phyloP scores from a whole-genome alignment of 2,797 vertebrate genomes.

The Ispidina lecontei region DNA sequence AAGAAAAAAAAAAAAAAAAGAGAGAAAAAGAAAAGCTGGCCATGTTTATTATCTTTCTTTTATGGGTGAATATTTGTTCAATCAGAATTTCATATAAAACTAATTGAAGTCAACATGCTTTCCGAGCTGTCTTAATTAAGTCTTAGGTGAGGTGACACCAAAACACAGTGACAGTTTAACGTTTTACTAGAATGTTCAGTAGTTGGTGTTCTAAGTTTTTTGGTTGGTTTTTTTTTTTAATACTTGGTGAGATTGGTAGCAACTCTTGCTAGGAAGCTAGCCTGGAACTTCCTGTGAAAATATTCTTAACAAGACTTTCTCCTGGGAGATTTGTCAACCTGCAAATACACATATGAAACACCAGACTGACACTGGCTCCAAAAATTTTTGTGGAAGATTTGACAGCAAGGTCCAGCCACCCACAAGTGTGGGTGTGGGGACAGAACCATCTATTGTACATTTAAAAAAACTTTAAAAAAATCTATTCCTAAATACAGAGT shows the following conservation, averaged over 20 bases:
- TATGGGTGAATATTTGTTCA: neutral
- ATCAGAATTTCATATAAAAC: neutral
- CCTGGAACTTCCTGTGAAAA: neutral
- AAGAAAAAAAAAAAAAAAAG: neutral
- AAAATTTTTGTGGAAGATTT: neutral
- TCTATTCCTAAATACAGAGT: neutral
- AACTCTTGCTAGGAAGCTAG: neutral
- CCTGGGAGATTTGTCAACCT: neutral
- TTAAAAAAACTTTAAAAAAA: neutral
- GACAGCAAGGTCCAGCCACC: neutral
- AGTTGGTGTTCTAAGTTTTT: neutral
- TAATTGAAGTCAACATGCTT: neutral
- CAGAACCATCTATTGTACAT: neutral
- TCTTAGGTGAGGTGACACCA: neutral
- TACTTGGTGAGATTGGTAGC: neutral
- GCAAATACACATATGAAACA: neutral
- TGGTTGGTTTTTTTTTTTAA: neutral
- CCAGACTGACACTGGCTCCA: neutral
- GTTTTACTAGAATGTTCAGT: neutral
- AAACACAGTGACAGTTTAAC: neutral
- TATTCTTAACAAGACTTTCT: neutral
- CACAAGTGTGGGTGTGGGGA: neutral
- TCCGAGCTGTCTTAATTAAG: conserved; percentile 10
- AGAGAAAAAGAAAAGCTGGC: neutral
- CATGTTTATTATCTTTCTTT: neutral